Base-by-base conservation (phyloP, 2,888 invertebrate genomes). In the Leucania comma region DNA sequence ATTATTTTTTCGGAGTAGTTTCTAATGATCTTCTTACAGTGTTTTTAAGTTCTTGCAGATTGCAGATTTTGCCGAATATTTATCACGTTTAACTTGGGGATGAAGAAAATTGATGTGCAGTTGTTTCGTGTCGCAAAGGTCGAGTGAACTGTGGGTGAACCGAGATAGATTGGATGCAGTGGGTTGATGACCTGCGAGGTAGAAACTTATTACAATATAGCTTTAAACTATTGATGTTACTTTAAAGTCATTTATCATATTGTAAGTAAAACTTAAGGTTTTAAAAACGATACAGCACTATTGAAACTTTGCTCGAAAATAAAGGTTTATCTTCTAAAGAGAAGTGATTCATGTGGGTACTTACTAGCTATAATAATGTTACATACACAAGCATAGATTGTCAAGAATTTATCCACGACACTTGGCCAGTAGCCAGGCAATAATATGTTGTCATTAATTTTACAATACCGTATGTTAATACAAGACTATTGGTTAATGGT, bases 391-490 rank as follows among this genome's bases (percentile, higher is more conserved):
- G 59, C 66, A 80, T 76, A 83, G 57, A 72, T 80, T 72, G 70
- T 60, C 66, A 81, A 70, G 60, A 83, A 81, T 83, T 74, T 82
- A 78, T 74, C 14, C 71, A 58, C 62, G 65, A 68, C 65, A 68
- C 70, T 83, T 81, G 82, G 82, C 81, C 38, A 59, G 59, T 53
- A 64, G 81, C 84, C 82, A 81, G 56, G 57, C 58, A 20, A 63
- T 78, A 81, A 75, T 83, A 78, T 73, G 75, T 60, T 71, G 72
- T 73, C 78, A 78, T 82, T 78, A 71, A 84, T 82, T 81, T 83
- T 64, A 80, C 78, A 83, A 81, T 64, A 73, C 63, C 59, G 64
- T 76, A 82, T 69, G 72, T 71, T 71, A 73, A 75, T 72, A 69
- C 62, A 78, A 70, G 82, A 73, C 59, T 61, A 58, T 22, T 46